These are phyloP conservation scores for Distichodus sexfasciatus DNA, from an alignment of 2,797 vertebrate species.

Conservation along the genomic window DNA sequence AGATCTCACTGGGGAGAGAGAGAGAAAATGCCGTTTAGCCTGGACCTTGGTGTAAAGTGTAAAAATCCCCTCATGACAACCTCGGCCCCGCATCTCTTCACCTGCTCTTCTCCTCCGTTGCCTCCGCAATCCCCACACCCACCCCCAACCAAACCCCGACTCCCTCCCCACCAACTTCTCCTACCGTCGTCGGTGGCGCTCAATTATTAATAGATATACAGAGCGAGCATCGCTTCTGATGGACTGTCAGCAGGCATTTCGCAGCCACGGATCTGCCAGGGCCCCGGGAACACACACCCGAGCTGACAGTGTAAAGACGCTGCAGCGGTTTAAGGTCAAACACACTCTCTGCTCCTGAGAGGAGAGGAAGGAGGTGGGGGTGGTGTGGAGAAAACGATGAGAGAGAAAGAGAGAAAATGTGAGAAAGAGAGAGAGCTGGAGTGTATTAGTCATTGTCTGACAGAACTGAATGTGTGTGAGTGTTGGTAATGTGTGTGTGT, in stretches of 20 bases:
- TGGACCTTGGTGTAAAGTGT: slow-evolving; percentile 56
- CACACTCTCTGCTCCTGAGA: slow-evolving; percentile 53
- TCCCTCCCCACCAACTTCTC: no score
- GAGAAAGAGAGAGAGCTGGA: slow-evolving; percentile 47
- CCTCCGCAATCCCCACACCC: no score
- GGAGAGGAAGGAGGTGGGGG: slow-evolving; percentile 50
- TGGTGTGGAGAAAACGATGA: slow-evolving; percentile 52
- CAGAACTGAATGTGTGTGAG: slow-evolving; percentile 55
- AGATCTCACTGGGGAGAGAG: slow-evolving; percentile 47
- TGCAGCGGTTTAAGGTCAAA: slow-evolving; percentile 74
- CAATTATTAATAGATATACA: slow-evolving; percentile 77
- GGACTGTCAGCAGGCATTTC: slow-evolving; percentile 70
- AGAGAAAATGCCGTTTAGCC: slow-evolving; percentile 61
- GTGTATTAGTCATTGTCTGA: slow-evolving; percentile 70
- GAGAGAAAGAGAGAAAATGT: slow-evolving; percentile 45
- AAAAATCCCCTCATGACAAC: slow-evolving; percentile 59
- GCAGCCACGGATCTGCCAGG: slow-evolving; percentile 62
- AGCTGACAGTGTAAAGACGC: slow-evolving; percentile 68
- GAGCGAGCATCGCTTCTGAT: slow-evolving; percentile 67
- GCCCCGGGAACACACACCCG: slow-evolving; percentile 57
- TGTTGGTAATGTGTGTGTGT: slow-evolving; percentile 29
- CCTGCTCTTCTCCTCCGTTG: no score
- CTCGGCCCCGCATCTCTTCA: slow-evolving; percentile 45
- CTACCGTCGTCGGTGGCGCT: slow-evolving; percentile 69
- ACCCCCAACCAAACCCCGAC: no score